Percentiles rank a stretch among this genome's conserved stretches.
Conservation (phyloP, 2,888 invertebrate species). For the Apodemia mormo region DNA sequence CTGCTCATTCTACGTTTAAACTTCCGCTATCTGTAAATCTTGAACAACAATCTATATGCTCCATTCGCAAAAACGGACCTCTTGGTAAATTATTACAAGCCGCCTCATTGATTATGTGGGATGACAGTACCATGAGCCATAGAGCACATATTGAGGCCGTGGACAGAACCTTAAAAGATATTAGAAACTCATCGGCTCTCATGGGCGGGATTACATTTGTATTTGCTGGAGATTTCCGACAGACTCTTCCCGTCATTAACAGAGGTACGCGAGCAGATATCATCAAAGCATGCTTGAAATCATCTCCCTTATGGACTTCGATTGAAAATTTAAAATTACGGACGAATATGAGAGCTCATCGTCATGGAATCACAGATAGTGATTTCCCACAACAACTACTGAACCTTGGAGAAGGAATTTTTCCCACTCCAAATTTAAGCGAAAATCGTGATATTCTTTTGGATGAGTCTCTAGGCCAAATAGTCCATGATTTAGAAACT, state of each 20-base stretch:
- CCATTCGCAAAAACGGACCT: slow-evolving; percentile 35
- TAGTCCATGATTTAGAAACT: slow-evolving; percentile 32
- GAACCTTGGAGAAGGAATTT: slow-evolving; percentile 27
- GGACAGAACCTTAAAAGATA: slow-evolving; percentile 29
- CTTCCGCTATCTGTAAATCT: slow-evolving; percentile 32
- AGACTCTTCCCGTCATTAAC: slow-evolving; percentile 32
- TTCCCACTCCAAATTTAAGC: slow-evolving; percentile 27
- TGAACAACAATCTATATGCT: slow-evolving; percentile 36
- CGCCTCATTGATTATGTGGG: slow-evolving; percentile 33
- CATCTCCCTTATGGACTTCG: slow-evolving; percentile 30
- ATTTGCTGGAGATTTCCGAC: slow-evolving; percentile 37
- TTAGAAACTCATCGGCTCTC: slow-evolving; percentile 25
- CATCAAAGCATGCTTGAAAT: slow-evolving; percentile 39
- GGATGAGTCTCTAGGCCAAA: slow-evolving; percentile 4
- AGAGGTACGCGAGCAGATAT: slow-evolving; percentile 37
- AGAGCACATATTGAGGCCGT: slow-evolving; percentile 31
- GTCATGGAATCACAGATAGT: slow-evolving; percentile 28
- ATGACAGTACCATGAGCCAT: slow-evolving; percentile 35
- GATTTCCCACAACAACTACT: too few species aligned
- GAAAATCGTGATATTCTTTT: slow-evolving; percentile 22
- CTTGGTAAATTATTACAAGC: slow-evolving; percentile 30
- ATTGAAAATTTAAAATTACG: slow-evolving; percentile 30
- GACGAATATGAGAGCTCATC: slow-evolving; percentile 36
- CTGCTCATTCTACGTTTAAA: slow-evolving; percentile 30
- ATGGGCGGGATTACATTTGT: slow-evolving; percentile 36